Conservation (phyloP, 2,797 vertebrate genomes). For the Mus caroli region DNA sequence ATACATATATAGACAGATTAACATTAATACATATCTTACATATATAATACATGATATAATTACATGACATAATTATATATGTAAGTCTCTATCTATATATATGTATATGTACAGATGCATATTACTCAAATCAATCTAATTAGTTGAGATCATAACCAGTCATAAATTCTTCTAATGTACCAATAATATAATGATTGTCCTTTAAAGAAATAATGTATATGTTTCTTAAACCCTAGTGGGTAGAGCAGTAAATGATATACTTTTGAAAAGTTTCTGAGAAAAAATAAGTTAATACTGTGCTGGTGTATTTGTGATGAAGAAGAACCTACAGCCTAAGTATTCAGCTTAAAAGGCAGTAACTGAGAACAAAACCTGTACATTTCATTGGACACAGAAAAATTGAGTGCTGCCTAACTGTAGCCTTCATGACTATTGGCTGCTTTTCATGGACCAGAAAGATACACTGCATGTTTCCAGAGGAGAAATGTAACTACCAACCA, state of each 20-base stretch:
- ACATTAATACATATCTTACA: neutral
- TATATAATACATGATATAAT: neutral
- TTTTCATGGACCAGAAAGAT: neutral
- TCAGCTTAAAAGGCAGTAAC: neutral
- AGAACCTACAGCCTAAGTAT: neutral
- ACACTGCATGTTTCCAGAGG: neutral
- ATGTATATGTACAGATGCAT: neutral
- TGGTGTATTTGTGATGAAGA: neutral
- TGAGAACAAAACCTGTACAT: neutral
- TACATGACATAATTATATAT: neutral
- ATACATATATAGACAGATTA: neutral
- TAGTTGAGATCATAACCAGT: neutral
- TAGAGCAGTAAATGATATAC: neutral
- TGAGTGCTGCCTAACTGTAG: neutral
- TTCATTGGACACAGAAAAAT: neutral
- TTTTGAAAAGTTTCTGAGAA: conserved; percentile 21
- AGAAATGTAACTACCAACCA: neutral
- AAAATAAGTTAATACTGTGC: neutral
- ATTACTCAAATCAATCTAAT: neutral
- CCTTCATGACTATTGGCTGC: neutral
- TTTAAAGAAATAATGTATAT: conserved; percentile 11
- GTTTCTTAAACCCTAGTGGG: neutral
- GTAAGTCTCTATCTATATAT: neutral
- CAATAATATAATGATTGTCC: neutral
- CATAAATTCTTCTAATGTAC: neutral